Conservation (phyloP, 2,888 invertebrate genomes). For the Charanyca ferruginea region DNA sequence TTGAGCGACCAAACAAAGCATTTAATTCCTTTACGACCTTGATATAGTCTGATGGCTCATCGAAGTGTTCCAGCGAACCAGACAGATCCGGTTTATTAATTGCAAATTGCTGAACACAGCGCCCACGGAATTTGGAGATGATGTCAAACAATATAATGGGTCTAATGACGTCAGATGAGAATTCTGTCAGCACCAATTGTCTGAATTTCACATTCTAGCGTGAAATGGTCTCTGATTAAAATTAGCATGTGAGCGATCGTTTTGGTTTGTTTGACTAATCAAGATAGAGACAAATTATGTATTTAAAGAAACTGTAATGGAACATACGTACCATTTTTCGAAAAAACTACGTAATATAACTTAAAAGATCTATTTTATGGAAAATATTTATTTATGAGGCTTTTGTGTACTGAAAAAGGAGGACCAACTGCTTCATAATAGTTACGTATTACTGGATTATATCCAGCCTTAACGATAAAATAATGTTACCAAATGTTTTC, state of each 20-base stretch:
- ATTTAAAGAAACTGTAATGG: background rate
- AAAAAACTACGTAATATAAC: background rate
- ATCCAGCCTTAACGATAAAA: no score
- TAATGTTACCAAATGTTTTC: no score
- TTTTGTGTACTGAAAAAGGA: background rate
- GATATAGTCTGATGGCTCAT: constrained; percentile 57
- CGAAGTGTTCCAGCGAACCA: constrained; percentile 38
- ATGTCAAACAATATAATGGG: constrained; percentile 59
- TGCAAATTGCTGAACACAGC: constrained; percentile 53
- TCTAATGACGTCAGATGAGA: constrained; percentile 44
- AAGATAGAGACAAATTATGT: background rate
- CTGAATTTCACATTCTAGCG: constrained; percentile 30
- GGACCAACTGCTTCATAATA: background rate
- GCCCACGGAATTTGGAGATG: constrained; percentile 57
- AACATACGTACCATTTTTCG: background rate
- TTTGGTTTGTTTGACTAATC: background rate
- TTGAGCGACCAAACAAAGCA: constrained; percentile 60
- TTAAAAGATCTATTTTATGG: background rate
- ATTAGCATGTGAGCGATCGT: background rate
- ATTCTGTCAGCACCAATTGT: constrained; percentile 40
- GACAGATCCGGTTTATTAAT: constrained; percentile 62
- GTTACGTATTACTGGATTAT: no score
- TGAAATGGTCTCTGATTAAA: constrained; percentile 27
- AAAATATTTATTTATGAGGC: background rate
- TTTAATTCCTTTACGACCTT: constrained; percentile 56